Conservation (phyloP, 1,140 invertebrate genomes). For the Rhopalosiphum padi region DNA sequence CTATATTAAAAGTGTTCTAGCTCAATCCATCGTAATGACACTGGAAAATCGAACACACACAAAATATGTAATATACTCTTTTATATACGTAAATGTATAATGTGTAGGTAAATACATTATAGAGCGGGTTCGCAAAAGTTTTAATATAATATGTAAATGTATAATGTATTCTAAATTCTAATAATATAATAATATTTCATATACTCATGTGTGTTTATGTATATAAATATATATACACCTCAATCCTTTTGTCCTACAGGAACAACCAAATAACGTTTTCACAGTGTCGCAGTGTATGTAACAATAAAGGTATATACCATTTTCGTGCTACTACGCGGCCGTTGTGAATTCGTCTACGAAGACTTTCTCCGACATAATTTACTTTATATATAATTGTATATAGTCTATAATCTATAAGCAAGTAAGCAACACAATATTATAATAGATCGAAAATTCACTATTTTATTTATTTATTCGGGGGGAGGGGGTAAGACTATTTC, state of each 20-base stretch:
- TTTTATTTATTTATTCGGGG: background rate
- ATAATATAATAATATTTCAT: background rate
- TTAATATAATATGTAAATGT: background rate
- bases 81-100: too few species aligned
- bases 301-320: background rate
- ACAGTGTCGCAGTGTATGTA: background rate
- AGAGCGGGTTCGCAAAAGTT: background rate
- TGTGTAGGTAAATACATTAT: background rate
- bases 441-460: background rate
- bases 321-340: background rate
- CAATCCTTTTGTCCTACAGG: background rate
- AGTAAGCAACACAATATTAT: background rate
- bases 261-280: background rate
- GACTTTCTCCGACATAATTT: constrained; percentile 9
- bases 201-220: background rate
- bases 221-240: too few species aligned
- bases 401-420: background rate
- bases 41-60: background rate
- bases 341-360: background rate
- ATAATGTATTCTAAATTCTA: too few species aligned
- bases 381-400: background rate
- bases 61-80: too few species aligned
- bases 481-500: background rate
- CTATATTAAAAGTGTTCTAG: background rate
- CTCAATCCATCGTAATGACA: background rate